Percentiles rank a stretch among this genome's conserved stretches.
Conservation (phyloP, 2,797 vertebrate genomes). For the Acanthornis magna region DNA sequence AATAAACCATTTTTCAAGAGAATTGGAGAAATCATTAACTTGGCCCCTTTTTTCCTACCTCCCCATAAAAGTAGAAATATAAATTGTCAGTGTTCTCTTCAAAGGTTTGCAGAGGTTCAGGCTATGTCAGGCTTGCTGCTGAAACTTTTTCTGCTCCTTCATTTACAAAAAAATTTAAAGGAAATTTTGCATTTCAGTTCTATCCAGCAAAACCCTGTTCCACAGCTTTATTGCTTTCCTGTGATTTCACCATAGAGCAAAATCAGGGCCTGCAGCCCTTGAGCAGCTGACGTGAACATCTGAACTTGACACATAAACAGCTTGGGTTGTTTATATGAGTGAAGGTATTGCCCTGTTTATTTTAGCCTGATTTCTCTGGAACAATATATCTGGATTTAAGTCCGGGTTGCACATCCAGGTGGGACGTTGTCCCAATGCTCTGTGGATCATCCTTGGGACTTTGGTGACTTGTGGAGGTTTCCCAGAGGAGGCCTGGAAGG, state of each 20-base stretch:
- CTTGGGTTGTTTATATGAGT: neutral
- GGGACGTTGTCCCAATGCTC: neutral
- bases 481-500: neutral
- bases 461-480: neutral
- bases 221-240: neutral
- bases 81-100: constrained; percentile 28
- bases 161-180: neutral
- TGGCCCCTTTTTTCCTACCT: neutral
- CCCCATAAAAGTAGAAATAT: neutral
- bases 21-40: constrained; percentile 51
- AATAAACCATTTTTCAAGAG: constrained; percentile 38
- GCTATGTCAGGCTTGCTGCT: neutral
- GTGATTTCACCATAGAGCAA: neutral
- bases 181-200: constrained; percentile 1
- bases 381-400: neutral
- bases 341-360: neutral
- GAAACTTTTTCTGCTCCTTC: neutral
- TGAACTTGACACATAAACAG: neutral
- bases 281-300: neutral
- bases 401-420: neutral
- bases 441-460: neutral
- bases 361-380: neutral
- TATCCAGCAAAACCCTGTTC: neutral
- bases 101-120: constrained; percentile 8
- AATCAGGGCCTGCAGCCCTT: neutral